Evolutionary conservation across 1,140 invertebrate species (phyloP), one percentile per base, ranked within the genome.

Genomic region (Eriosoma lanigerum): DNA sequence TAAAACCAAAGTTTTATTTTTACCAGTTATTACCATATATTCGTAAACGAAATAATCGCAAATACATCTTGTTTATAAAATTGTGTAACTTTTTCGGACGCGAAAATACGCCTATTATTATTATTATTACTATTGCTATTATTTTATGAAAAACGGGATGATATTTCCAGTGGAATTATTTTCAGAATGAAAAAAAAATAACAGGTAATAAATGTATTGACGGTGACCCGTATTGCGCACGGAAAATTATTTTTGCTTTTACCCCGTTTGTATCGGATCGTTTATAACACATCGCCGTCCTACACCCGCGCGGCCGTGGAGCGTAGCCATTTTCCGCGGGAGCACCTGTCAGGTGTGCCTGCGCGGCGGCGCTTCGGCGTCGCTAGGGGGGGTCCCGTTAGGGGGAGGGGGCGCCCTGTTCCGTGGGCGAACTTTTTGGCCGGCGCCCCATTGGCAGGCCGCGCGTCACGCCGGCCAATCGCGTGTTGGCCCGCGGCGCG

Each of bases 311-410:
- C 62, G 3, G 38, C n/a, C 64, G 32, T 10, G 32, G 44, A 21
- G 66, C 15, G 54, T 60, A 44, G 73, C 52, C 54, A 58, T 78
- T 78, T 78, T 78, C 73, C 73, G 21, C 56, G 56, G 38, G 29
- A 4, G 8, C 52, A 44, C 54, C 52, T 78, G 52, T 48, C 54
- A 58, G 72, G 70, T 58, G 29, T 12, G 26, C 29, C 10, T 38
- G n/a, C 73, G n/a, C 54, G 10, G 54, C 38, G n/a, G 13, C 6
- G 19, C 1, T n/a, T 38, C 54, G 21, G 50, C 21, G 46, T 4
- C 3, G 15, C 13, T n/a, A 46, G 17, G 19, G 32, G 62, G 48
- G 15, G 21, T 17, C 10, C 21, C 46, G 68, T 2, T 15, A n/a
- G n/a, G n/a, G n/a, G 32, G 70, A 9, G 72, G 72, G 72, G 50